A percentile compares a stretch with the other conserved stretches of the same genome.
Conservation (phyloP, 2,113 vertebrate species). For the Actenoides hombroni region DNA sequence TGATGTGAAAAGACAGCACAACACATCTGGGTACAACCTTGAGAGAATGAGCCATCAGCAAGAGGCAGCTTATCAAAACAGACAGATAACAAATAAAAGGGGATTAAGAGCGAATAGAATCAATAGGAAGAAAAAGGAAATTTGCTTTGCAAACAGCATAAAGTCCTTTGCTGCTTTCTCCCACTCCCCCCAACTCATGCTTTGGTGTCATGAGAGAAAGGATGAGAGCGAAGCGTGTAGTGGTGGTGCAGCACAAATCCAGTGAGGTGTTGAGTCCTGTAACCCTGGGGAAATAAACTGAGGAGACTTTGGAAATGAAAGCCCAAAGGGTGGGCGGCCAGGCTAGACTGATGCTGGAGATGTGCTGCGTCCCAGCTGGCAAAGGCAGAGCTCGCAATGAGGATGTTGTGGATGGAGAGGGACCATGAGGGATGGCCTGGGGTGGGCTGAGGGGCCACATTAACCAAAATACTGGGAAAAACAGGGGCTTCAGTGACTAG, state of each 20-base stretch:
- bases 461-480: neutral
- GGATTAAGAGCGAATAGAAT: neutral
- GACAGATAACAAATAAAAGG: conserved; percentile 27
- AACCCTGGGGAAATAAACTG: neutral
- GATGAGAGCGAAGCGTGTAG: neutral
- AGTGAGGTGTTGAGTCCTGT: neutral
- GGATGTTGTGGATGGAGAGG: neutral
- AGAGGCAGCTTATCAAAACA: neutral
- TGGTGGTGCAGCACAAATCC: neutral
- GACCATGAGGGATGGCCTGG: neutral
- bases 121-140: neutral
- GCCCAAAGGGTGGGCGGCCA: neutral
- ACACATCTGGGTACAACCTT: neutral
- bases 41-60: neutral
- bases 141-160: neutral
- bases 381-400: neutral
- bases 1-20: conserved; percentile 27
- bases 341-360: neutral
- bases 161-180: neutral
- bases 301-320: neutral
- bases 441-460: neutral
- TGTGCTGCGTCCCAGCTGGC: accelerated
- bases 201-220: neutral
- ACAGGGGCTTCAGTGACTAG: neutral
- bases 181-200: accelerated